Conservation (phyloP, 2,888 invertebrate genomes). For the Drosophila infuscata region DNA sequence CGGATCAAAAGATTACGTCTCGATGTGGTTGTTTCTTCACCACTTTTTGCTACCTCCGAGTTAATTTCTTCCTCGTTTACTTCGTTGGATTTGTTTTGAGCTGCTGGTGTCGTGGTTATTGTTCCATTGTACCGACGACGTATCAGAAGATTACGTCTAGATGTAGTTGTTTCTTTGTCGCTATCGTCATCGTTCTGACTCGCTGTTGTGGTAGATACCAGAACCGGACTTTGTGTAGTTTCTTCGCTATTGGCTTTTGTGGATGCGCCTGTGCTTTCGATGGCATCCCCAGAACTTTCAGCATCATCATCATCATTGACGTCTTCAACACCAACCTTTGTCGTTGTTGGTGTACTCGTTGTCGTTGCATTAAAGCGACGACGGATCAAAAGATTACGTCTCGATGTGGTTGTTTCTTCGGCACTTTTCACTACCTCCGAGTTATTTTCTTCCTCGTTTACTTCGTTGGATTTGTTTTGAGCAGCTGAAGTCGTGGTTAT, state of each 20-base stretch:
- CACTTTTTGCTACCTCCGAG: neutral
- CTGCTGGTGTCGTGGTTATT: neutral
- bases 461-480: neutral
- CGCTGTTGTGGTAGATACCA: neutral
- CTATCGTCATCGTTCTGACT: neutral
- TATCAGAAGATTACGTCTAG: neutral
- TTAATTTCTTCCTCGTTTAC: neutral
- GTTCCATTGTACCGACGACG: constrained; percentile 8
- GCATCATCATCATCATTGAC: neutral
- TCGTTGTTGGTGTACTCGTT: neutral
- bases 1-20: neutral
- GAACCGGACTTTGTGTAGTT: neutral
- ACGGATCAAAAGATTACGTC: neutral
- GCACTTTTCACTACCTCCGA: neutral
- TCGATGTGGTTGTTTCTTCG: neutral
- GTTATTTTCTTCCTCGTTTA: neutral
- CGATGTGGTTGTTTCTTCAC: neutral
- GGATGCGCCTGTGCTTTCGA: neutral
- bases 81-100: neutral
- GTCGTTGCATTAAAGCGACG: constrained; percentile 6
- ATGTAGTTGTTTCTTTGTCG: constrained; percentile 1
- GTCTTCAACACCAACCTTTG: neutral
- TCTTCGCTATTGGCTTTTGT: neutral
- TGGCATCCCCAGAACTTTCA: neutral
- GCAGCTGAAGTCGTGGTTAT: neutral